phyloP scores from a whole-genome alignment of 2,888 invertebrate genomes.

The Cephus rjabovi region DNA sequence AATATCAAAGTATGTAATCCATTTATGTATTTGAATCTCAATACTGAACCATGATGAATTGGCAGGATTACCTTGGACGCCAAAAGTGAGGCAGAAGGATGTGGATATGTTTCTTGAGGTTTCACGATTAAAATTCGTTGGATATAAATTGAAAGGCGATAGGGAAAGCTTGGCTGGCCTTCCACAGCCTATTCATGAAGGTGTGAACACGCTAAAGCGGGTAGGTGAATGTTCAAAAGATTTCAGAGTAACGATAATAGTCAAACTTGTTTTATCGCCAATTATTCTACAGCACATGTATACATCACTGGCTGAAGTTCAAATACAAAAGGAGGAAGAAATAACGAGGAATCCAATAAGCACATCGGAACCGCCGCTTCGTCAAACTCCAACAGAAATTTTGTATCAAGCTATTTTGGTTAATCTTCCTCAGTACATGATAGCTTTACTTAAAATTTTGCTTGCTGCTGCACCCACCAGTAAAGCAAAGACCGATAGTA shows the following conservation, averaged over 20 bases:
- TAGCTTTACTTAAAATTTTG: slow-evolving; percentile 94
- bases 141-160: slow-evolving; percentile 90
- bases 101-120: slow-evolving; percentile 92
- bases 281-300: slow-evolving; percentile 83
- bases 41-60: background rate
- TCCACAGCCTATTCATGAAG: slow-evolving; percentile 97
- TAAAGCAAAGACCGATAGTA: slow-evolving; percentile 97
- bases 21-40: background rate
- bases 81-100: slow-evolving; percentile 95
- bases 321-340: slow-evolving; percentile 91
- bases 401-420: slow-evolving; percentile 96
- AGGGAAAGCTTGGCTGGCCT: slow-evolving; percentile 91
- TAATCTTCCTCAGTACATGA: slow-evolving; percentile 97
- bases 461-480: slow-evolving; percentile 99
- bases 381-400: slow-evolving; percentile 86
- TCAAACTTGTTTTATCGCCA: background rate
- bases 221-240: slow-evolving; percentile 57
- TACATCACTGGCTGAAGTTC: slow-evolving; percentile 91
- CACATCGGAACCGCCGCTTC: slow-evolving; percentile 81
- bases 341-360: slow-evolving; percentile 93
- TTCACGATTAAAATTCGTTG: slow-evolving; percentile 94
- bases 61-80: slow-evolving; percentile 90
- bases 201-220: slow-evolving; percentile 87
- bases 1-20: background rate
- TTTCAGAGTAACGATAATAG: background rate